A percentile compares a stretch with the other conserved stretches of the same genome.
These are phyloP conservation scores for Sebastiscus albofasciatus DNA, from an alignment of 2,797 vertebrate genomes.

Conservation along the genomic window DNA sequence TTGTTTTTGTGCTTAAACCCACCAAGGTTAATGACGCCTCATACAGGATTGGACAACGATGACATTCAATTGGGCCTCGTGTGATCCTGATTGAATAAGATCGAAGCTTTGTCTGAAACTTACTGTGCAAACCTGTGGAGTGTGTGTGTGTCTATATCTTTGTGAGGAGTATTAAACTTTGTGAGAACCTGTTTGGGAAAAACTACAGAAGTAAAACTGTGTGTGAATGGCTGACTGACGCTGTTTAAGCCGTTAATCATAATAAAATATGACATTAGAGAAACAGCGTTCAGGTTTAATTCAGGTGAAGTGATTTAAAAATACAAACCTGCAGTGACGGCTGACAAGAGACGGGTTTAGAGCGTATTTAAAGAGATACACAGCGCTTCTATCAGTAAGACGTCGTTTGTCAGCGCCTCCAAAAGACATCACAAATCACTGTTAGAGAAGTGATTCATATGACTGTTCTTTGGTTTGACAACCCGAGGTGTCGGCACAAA, in stretches of 20 bases:
- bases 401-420: not conserved
- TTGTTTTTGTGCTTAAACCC: not conserved
- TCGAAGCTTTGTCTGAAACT: not conserved
- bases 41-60: not conserved
- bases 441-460: not conserved
- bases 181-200: not conserved
- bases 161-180: not conserved
- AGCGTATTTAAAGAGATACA: not conserved
- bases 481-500: not conserved
- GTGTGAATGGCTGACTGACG: too few species aligned
- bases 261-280: not conserved
- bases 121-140: not conserved
- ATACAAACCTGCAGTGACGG: not conserved
- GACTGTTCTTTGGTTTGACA: not conserved
- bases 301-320: not conserved
- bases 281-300: not conserved
- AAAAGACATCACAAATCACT: not conserved
- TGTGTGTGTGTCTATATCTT: not conserved
- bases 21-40: not conserved
- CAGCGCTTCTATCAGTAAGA: not conserved
- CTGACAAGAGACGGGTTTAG: not conserved
- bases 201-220: too few species aligned
- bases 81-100: conserved; percentile 7
- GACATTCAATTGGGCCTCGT: not conserved
- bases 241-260: not conserved